A percentile compares a stretch with the other conserved stretches of the same genome.
These are phyloP conservation scores for Physella acuta DNA, from an alignment of 1,140 invertebrate species.

Conservation along the genomic window DNA sequence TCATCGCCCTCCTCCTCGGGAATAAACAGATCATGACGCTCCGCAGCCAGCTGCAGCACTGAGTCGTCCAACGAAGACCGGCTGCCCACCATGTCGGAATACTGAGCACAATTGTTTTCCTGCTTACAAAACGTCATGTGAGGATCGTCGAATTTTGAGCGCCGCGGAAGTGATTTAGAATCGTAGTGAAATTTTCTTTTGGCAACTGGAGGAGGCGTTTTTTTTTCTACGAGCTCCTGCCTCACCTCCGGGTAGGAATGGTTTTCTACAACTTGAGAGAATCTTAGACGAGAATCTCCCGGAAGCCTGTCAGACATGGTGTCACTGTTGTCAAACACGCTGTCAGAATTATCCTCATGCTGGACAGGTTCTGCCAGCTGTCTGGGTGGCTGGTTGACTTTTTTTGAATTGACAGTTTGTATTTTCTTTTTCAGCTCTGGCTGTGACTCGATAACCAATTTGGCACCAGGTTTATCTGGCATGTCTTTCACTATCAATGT, in stretches of 20 bases:
- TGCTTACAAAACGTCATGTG: constrained; percentile 10
- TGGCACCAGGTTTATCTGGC: constrained; percentile 34
- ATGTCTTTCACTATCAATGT: constrained; percentile 29
- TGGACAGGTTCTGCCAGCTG: constrained; percentile 35
- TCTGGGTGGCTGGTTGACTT: constrained; percentile 30
- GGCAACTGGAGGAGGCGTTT: constrained; percentile 6
- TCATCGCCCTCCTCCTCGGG: constrained; percentile 24
- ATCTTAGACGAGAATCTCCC: too few relatives aligned
- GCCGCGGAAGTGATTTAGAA: constrained; percentile 2
- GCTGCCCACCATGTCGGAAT: constrained; percentile 34
- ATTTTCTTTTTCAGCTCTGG: constrained; percentile 42
- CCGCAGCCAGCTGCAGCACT: constrained; percentile 41
- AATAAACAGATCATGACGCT: constrained; percentile 41
- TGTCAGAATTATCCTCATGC: background rate
- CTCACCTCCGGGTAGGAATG: too few relatives aligned
- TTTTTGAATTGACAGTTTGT: constrained; percentile 31
- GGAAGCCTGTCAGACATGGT: too few relatives aligned
- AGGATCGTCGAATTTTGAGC: background rate
- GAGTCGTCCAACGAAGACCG: constrained; percentile 48
- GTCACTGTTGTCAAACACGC: too few relatives aligned
- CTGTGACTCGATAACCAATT: constrained; percentile 42
- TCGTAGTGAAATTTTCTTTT: constrained; percentile 16
- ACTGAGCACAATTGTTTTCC: constrained; percentile 1
- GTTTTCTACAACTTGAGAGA: background rate
- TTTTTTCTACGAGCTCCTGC: too few relatives aligned